Evolutionary conservation across 2,797 vertebrate genomes (phyloP).

Genomic region (Tolypeutes matacus): DNA sequence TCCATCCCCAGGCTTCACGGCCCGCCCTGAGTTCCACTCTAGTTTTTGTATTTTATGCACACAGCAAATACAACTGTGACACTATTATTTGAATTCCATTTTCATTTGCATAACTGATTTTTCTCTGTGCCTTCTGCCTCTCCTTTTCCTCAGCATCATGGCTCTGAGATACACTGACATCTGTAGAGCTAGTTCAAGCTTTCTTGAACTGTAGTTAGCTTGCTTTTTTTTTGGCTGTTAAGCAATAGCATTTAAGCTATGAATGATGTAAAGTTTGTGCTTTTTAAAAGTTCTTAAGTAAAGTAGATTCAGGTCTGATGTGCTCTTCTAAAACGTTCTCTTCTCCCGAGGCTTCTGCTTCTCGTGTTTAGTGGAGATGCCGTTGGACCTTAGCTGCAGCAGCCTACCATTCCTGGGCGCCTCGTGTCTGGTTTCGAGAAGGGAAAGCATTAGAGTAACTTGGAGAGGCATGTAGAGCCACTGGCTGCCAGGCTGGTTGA

Average conservation of each 20-base stretch:
- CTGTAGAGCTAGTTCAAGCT: background rate
- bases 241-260: background rate
- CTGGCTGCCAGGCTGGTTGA: rapidly evolving
- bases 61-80: background rate
- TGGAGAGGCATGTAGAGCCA: rapidly evolving
- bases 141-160: background rate
- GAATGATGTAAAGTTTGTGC: background rate
- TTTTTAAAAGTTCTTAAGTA: background rate
- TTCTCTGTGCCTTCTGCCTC: background rate
- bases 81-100: background rate
- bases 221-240: background rate
- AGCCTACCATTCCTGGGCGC: background rate
- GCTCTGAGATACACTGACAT: background rate
- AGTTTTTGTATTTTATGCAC: background rate
- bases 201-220: background rate
- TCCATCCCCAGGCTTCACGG: background rate
- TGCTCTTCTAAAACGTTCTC: background rate
- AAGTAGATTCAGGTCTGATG: background rate
- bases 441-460: too few relatives aligned
- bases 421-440: background rate
- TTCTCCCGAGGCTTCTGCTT: background rate
- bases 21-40: background rate
- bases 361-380: background rate
- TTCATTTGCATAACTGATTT: background rate
- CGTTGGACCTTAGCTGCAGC: background rate